Percentiles rank a stretch among this genome's conserved stretches.
Evolutionary conservation across 2,888 invertebrate genomes (phyloP).

Genomic region (Callyntrura sp.): DNA sequence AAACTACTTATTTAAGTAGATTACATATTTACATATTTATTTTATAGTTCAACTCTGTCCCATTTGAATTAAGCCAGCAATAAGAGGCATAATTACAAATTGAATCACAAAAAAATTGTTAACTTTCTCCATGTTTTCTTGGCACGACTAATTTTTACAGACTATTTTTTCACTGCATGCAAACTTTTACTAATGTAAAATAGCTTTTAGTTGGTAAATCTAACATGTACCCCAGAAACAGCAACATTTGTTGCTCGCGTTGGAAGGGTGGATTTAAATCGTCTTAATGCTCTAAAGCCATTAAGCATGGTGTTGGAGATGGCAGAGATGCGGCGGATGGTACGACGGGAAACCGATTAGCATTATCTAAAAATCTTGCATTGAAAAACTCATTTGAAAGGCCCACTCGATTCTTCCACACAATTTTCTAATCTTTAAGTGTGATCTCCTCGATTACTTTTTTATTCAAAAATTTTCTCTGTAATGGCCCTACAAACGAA

Average conservation of each 20-base stretch:
- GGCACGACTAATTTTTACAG: slow-evolving; percentile 31
- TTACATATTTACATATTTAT: too few species aligned
- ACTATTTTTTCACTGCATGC: not conserved
- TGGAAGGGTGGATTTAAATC: not conserved
- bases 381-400: slow-evolving; percentile 59
- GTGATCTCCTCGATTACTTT: slow-evolving; percentile 60
- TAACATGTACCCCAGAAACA: not conserved
- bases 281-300: slow-evolving; percentile 2
- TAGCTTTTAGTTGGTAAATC: too few species aligned
- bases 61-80: too few species aligned
- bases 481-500: not conserved
- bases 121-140: too few species aligned
- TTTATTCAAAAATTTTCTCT: slow-evolving; percentile 40
- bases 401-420: slow-evolving; percentile 45
- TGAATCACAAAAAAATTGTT: too few species aligned
- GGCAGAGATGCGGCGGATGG: not conserved
- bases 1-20: too few species aligned
- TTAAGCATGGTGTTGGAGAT: slow-evolving; percentile 14
- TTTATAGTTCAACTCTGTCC: too few species aligned
- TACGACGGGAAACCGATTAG: slow-evolving; percentile 55
- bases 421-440: slow-evolving; percentile 55
- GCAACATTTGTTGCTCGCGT: not conserved
- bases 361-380: slow-evolving; percentile 66
- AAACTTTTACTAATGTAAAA: too few species aligned
- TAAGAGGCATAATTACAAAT: too few species aligned